Evolutionary conservation across 1,140 invertebrate species (phyloP).

Genomic region (Zaprionus davidi): DNA sequence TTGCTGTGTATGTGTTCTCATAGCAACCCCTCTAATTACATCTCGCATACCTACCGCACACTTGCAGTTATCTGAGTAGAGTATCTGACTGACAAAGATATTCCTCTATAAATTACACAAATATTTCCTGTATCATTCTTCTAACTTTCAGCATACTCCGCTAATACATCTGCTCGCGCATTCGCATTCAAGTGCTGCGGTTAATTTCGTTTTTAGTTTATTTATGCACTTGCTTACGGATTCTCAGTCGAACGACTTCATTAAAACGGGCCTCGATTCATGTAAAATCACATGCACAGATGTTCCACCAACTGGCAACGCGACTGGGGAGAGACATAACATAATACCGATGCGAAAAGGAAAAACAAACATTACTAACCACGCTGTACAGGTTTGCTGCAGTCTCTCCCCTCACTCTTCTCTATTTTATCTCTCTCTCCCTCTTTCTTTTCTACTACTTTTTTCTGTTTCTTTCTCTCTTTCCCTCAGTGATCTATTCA

Average conservation of each 20-base stretch:
- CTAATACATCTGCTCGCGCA: not conserved
- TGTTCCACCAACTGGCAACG: constrained; percentile 48
- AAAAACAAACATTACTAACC: not conserved
- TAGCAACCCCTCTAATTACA: no score
- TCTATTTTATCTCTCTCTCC: not conserved
- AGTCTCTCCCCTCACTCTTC: not conserved
- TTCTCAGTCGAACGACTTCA: constrained; percentile 53
- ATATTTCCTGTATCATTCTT: constrained; percentile 1
- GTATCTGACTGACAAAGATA: not conserved
- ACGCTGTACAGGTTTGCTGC: not conserved
- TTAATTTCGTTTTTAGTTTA: constrained; percentile 12
- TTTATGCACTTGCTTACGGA: constrained; percentile 20
- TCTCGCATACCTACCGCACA: not conserved
- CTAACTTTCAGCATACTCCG: not conserved
- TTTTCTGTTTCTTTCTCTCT: not conserved
- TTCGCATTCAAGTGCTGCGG: not conserved
- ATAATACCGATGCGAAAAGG: not conserved
- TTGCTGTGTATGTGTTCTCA: no score
- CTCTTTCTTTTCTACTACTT: not conserved
- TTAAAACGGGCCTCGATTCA: constrained; percentile 65
- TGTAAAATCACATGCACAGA: constrained; percentile 69
- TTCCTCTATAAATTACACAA: not conserved
- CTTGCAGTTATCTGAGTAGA: not conserved
- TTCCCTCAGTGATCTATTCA: constrained; percentile 66
- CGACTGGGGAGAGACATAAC: not conserved